Conservation (phyloP, 2,797 vertebrate genomes). For the Eidolon dupreanum region DNA sequence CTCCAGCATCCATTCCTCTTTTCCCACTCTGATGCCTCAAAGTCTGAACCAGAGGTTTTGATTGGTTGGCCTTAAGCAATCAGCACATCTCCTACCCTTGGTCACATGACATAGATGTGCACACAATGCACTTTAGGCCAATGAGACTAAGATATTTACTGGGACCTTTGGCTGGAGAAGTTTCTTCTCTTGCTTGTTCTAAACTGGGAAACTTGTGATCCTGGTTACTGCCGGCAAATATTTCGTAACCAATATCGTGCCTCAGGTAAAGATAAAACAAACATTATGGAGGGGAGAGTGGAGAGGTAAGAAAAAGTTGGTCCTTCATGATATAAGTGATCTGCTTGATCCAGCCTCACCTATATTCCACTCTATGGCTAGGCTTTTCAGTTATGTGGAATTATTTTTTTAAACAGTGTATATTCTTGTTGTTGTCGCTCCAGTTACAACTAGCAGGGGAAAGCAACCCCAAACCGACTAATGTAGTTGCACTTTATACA, state of each 20-base stretch:
- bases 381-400: neutral
- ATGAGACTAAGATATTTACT: neutral
- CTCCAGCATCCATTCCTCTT: neutral
- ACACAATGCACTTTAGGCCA: neutral
- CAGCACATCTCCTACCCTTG: neutral
- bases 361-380: neutral
- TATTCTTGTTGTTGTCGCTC: neutral
- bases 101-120: neutral
- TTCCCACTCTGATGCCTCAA: neutral
- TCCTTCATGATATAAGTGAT: neutral
- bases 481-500: neutral
- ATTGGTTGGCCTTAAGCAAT: neutral
- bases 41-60: neutral
- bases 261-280: neutral
- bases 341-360: neutral
- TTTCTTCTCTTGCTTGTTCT: neutral
- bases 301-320: neutral
- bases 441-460: neutral
- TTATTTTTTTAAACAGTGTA: neutral
- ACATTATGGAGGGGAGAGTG: neutral
- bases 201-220: neutral
- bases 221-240: neutral
- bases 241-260: neutral
- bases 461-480: neutral
- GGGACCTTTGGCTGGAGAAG: neutral